Percentiles rank a stretch among this genome's conserved stretches.
Conservation (phyloP, 2,797 vertebrate species). For the Picus viridis region DNA sequence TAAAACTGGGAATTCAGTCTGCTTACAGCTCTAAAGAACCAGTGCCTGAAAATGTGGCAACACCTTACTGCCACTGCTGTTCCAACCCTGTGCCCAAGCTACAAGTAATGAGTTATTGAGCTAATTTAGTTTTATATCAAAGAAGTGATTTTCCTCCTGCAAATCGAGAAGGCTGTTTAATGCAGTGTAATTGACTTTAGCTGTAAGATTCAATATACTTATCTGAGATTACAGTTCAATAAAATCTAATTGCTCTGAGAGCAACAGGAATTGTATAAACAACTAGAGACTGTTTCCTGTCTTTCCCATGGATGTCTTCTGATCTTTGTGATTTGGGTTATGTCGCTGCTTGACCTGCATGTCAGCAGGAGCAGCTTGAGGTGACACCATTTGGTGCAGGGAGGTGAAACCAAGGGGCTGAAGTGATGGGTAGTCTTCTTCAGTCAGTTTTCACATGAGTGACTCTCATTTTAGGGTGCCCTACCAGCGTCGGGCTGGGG, state of each 20-base stretch:
- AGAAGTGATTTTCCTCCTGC: slow-evolving; percentile 23
- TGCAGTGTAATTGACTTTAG: slow-evolving; percentile 16
- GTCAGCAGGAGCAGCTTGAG: background rate
- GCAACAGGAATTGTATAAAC: slow-evolving; percentile 23
- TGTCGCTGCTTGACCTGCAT: fast-evolving
- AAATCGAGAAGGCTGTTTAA: slow-evolving; percentile 33
- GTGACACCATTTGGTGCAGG: fast-evolving
- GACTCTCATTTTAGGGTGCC: slow-evolving; percentile 50
- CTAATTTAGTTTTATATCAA: slow-evolving; percentile 9
- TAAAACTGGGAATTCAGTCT: background rate
- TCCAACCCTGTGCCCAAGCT: background rate
- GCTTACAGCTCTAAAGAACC: background rate
- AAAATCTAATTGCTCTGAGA: slow-evolving; percentile 38
- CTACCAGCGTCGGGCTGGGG: slow-evolving; percentile 24
- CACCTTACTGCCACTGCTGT: background rate
- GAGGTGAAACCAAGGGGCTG: background rate
- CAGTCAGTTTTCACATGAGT: slow-evolving; percentile 47
- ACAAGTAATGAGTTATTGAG: slow-evolving; percentile 24
- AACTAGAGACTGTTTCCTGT: background rate
- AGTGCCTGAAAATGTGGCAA: background rate
- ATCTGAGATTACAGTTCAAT: slow-evolving; percentile 52
- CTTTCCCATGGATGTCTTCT: background rate
- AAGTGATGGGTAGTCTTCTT: background rate
- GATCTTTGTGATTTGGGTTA: background rate
- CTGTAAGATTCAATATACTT: slow-evolving; percentile 53